Evolutionary conservation across 1,140 invertebrate species (phyloP).

Genomic region (Nephotettix cincticeps): DNA sequence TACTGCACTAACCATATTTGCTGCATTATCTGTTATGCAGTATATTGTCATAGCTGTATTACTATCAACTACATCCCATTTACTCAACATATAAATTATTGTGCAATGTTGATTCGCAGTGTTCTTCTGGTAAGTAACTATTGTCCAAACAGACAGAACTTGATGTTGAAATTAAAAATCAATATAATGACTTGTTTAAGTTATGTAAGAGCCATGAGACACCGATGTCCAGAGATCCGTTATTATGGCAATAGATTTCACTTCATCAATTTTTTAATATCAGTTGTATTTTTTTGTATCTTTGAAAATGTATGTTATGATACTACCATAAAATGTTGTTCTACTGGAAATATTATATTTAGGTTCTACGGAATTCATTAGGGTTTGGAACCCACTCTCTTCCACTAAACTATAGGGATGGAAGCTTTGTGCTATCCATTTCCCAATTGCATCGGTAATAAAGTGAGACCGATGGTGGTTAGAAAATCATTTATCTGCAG

Average conservation of each 20-base stretch:
- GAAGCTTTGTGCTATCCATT: too few relatives aligned
- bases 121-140: slow-evolving; percentile 7
- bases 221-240: slow-evolving; percentile 39
- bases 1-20: slow-evolving; percentile 34
- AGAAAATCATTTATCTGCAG: too few relatives aligned
- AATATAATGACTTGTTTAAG: slow-evolving; percentile 37
- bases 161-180: slow-evolving; percentile 30
- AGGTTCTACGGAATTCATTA: slow-evolving; percentile 25
- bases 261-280: background rate
- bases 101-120: slow-evolving; percentile 7
- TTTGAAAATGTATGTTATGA: slow-evolving; percentile 32
- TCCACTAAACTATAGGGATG: too few relatives aligned
- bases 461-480: too few relatives aligned
- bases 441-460: too few relatives aligned
- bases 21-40: slow-evolving; percentile 37
- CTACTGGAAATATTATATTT: slow-evolving; percentile 33
- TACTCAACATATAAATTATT: slow-evolving; percentile 28
- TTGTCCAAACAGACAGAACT: slow-evolving; percentile 29
- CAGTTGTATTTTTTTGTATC: slow-evolving; percentile 15
- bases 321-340: slow-evolving; percentile 25
- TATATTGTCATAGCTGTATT: slow-evolving; percentile 29
- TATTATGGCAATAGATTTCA: slow-evolving; percentile 26
- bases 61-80: slow-evolving; percentile 39
- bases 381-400: too few relatives aligned
- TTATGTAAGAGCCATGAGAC: slow-evolving; percentile 32